Base-by-base conservation (phyloP, 2,888 invertebrate species). In the Mactromeris polynyma region DNA sequence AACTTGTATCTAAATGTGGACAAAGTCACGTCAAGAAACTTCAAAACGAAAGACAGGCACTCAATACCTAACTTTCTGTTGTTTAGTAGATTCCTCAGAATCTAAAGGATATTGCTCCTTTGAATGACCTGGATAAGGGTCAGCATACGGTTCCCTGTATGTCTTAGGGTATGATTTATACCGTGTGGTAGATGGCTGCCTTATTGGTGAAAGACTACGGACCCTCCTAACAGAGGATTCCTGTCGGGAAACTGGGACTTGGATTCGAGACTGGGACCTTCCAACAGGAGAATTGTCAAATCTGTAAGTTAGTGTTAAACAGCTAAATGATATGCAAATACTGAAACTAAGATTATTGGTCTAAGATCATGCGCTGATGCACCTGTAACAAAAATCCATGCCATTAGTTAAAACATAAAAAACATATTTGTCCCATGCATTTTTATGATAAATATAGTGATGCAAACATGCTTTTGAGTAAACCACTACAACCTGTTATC, bases 121-220 rank as follows among this genome's bases (percentile, higher is more conserved):
- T 26, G 79, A 69, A 33, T 38, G 31, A 73, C 81, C 54, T 17
- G 31, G 40, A 42, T 73, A 26, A n/a, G 31, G 38, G 1, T 81
- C 86, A 21, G 51, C 81, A 64, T 81, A 86, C 14, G 80, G 26
- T 26, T 89, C 86, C 33, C 89, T 81, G 21, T 83, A 31, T 58
- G 80, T 83, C 36, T 79, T 36, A 26, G 84, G 86, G 11, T 80
- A 31, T 38, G 80, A 40, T 21, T 78, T 86, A 9, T 69, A 83
- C 36, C 81, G 64, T 17, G 78, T 81, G 11, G 86, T 83, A 26
- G 90, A 83, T 19, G 33, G 69, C 9, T 88, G 79, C n/a, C 88
- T 78, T 3, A 89, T 73, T 17, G 90, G 90, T 11, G 90, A 90
- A 40, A 90, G 69, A 84, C 88, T 90, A 33, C 86, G 86, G 33